Evolutionary conservation across 2,888 invertebrate species (phyloP), one percentile per base, ranked within the genome.

Genomic region (Hydrotaea diabolus): DNA sequence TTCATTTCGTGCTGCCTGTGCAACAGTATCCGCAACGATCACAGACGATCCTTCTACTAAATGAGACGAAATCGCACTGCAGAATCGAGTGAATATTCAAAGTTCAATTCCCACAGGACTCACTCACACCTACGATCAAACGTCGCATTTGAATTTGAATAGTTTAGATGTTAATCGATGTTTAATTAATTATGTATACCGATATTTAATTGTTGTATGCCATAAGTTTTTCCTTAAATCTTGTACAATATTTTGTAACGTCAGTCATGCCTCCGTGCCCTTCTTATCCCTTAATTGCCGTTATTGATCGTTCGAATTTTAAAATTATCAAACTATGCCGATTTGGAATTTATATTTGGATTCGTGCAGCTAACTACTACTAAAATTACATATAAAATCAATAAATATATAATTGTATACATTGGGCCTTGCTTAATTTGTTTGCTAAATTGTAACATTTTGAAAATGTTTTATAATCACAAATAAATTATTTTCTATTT

Each of bases 1-100:
- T 93, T 97, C 88, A 96, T 97, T 91, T 96, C 97, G 73, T 95
- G 97, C 92, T 96, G 96, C 90, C 93, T 98, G 90, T 96, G 96
- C 88, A 96, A 96, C 91, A 96, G 96, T 90, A 96, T 98, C 92
- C 95, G 95, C 92, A 97, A 97, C 92, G 96, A 96, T 91, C 95
- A 95, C 89, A 94, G 96, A 93, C 94, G 96, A 92, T 93, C 94
- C 87, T 94, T 92, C 92, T 94, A 93, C 93, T 94, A 93, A 93
- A 92, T 26, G 15, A 57, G n/a, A n/a, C n/a, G n/a, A n/a, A n/a
- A n/a, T n/a, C n/a, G 1, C 49, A 43, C n/a, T n/a, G n/a, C 43
- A 2, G 43, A 43, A 43, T 43, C 11, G 15, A 43, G 13, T 13
- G 4, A 11, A 43, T 43, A 13, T 43, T 13, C 43, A 36, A n/a